Evolutionary conservation across 2,797 vertebrate species (phyloP).

Genomic region (Sylvilagus floridanus): DNA sequence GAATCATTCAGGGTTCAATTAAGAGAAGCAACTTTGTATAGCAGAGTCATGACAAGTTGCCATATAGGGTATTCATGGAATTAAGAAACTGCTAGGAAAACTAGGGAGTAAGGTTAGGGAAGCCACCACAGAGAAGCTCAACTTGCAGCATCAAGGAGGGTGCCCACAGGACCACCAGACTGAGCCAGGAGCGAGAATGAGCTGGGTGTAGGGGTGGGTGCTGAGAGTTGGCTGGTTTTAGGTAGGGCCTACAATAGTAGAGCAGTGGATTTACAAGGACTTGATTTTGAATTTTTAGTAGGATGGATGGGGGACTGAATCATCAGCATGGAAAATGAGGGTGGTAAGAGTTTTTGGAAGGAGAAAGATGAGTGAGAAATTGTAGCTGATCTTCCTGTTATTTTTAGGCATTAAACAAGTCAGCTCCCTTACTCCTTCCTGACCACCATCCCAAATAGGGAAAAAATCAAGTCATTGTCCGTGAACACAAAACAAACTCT

Average conservation of each 20-base stretch:
- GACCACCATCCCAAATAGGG: background rate
- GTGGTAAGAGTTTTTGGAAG: slow-evolving; percentile 43
- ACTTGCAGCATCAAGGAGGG: background rate
- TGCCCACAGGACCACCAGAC: background rate
- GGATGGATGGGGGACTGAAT: slow-evolving; percentile 7
- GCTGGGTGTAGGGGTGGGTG: background rate
- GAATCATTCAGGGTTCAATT: background rate
- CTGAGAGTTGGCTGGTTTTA: background rate
- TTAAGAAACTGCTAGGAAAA: background rate
- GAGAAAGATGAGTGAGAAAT: slow-evolving; percentile 2
- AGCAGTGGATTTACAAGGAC: background rate
- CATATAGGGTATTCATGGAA: background rate
- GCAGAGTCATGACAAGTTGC: background rate
- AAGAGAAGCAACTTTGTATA: background rate
- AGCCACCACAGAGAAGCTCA: background rate
- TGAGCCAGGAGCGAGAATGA: background rate
- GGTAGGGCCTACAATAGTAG: background rate
- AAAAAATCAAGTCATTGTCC: slow-evolving; percentile 21
- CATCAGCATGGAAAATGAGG: slow-evolving; percentile 39
- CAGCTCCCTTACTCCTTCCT: background rate
- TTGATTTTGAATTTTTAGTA: slow-evolving; percentile 15
- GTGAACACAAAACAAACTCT: background rate
- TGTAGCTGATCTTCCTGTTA: slow-evolving; percentile 47
- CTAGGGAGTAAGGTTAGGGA: background rate
- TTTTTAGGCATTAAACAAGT: slow-evolving; percentile 45